Conservation (phyloP, 2,797 vertebrate genomes). For the Sebastes minor region DNA sequence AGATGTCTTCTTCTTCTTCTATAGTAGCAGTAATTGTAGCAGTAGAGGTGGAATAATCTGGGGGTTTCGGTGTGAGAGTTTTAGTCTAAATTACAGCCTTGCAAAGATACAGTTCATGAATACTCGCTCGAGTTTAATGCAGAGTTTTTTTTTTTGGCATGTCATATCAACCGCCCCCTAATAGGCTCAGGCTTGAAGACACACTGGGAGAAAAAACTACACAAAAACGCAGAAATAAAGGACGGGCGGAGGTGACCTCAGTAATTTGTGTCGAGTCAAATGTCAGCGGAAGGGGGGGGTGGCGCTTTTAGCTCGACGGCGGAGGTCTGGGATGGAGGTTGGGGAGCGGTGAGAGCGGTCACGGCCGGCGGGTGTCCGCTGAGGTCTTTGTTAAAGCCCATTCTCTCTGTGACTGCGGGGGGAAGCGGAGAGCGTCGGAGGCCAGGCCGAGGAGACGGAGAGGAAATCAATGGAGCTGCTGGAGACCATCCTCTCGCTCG, state of each 20-base stretch:
- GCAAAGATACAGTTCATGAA: not conserved
- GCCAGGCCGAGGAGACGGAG: slow-evolving; percentile 55
- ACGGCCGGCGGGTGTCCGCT: slow-evolving; percentile 57
- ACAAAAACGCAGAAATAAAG: not conserved
- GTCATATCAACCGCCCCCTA: slow-evolving; percentile 5
- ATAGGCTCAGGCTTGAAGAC: not conserved
- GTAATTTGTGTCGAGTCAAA: slow-evolving; percentile 70
- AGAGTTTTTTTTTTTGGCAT: not conserved
- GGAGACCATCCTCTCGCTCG: slow-evolving; percentile 69
- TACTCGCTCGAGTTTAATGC: not conserved
- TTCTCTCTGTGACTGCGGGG: slow-evolving; percentile 54
- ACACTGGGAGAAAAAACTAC: not conserved
- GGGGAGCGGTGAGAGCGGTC: slow-evolving; percentile 56
- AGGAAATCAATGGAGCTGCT: slow-evolving; percentile 78
- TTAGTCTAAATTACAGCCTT: not conserved
- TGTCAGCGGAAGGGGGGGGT: slow-evolving; percentile 57
- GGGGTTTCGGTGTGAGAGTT: not conserved
- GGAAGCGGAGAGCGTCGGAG: slow-evolving; percentile 38
- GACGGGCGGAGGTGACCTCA: slow-evolving; percentile 38
- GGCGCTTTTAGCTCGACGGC: slow-evolving; percentile 61
- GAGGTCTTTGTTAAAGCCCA: slow-evolving; percentile 75
- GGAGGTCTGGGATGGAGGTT: slow-evolving; percentile 53
- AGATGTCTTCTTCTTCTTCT: not conserved
- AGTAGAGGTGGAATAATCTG: not conserved
- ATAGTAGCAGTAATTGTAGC: not conserved